Evolutionary conservation across 2,888 invertebrate genomes (phyloP), one percentile per base, ranked within the genome.

Genomic region (Amphipoea oculea): DNA sequence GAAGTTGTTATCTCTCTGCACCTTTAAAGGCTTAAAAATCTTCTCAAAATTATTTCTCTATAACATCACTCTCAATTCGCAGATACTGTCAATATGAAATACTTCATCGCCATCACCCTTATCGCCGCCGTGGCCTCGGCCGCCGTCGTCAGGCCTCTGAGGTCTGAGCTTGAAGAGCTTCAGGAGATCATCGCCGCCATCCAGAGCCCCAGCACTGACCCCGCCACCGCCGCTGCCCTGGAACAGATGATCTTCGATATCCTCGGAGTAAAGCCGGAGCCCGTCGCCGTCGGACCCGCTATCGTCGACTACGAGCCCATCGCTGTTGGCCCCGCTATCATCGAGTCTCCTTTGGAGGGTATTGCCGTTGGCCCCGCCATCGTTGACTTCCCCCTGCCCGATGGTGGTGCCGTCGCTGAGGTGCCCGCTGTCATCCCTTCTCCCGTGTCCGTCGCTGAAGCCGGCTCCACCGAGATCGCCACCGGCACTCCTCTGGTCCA

Each of bases 101-200:
- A 89, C 94, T 89, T 95, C 88, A 67, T 94, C 66, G 93, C 93
- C 73, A 88, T 96, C 89, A 93, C 94, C 69, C 89, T 94, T 67
- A 89, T 95, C 90, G 95, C 90, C 86, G 90, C 94, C 86, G 94
- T 94, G 91, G 94, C 94, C 72, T 92, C 93, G 84, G 93, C 93
- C 83, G 89, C 89, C 74, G 72, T 81, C 77, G 6, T 91, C 62
- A 90, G 85, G 81, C 93, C 92, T 63, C 76, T 89, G 74, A 71
- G 73, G 68, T 79, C 65, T 45, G 91, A 91, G 85, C 14, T 85
- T 60, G 84, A 89, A 29, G 89, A 92, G 89, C 70, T 94, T 83
- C 86, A 91, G 84, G 90, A 91, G 84, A 93, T 94, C 89, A 86
- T 94, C 76, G 92, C 90, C 73, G 94, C 94, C 87, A 94, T 94